These are phyloP conservation scores for Ethmia dodecea DNA, from an alignment of 2,888 invertebrate genomes.

Conservation along the genomic window DNA sequence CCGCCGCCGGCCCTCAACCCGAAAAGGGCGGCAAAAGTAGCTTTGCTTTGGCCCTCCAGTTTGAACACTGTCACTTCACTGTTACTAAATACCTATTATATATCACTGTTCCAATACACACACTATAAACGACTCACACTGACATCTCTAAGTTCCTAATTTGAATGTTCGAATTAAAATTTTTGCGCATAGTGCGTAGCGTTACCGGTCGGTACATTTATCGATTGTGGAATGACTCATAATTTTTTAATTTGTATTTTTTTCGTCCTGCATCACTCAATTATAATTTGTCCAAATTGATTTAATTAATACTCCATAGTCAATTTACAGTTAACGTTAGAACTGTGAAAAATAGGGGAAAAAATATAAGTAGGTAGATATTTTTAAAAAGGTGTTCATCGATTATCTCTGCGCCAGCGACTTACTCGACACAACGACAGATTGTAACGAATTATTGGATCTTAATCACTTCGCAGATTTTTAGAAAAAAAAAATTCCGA, in stretches of 20 bases:
- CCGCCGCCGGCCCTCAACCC: conserved; percentile 82
- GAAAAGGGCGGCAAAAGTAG: conserved; percentile 81
- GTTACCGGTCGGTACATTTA: conserved; percentile 15
- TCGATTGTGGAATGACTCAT: conserved; percentile 14
- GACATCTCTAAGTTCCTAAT: conserved; percentile 23
- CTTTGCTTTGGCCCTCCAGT: conserved; percentile 82
- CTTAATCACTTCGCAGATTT: conserved; percentile 25
- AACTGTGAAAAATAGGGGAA: no score
- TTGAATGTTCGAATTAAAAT: conserved; percentile 14
- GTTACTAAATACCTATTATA: conserved; percentile 19
- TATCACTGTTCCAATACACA: conserved; percentile 17
- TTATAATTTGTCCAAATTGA: no score
- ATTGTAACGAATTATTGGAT: conserved; percentile 20
- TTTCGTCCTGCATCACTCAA: no score
- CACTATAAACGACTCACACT: conserved; percentile 11
- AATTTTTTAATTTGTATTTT: conserved; percentile 3
- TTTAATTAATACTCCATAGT: no score
- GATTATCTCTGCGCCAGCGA: no score
- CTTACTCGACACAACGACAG: conserved; percentile 13
- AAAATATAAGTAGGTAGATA: no score
- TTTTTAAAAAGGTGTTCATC: no score
- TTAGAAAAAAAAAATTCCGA: conserved; percentile 10
- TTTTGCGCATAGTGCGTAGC: conserved; percentile 15
- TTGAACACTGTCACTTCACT: conserved; percentile 61
- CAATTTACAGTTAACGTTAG: no score